Conservation (phyloP, 2,888 invertebrate genomes). For the Drosophila colorata region DNA sequence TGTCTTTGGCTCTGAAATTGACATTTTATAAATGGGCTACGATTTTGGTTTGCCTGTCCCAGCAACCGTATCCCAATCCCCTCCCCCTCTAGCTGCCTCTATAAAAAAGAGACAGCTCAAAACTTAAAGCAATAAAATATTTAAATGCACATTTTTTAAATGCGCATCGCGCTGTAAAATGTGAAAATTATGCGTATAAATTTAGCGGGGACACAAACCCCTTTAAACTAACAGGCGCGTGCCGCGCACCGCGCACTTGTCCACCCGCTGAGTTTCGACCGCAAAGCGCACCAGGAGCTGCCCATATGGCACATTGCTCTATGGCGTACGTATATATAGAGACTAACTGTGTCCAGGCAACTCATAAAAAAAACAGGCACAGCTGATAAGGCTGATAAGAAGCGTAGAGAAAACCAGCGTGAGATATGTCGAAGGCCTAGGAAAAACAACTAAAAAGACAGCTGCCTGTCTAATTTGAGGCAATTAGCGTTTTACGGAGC, state of each 20-base stretch:
- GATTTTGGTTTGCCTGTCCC: constrained; percentile 21
- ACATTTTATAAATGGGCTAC: constrained; percentile 80
- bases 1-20: constrained; percentile 71
- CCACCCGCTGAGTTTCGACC: constrained; percentile 68
- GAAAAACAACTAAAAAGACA: constrained; percentile 28
- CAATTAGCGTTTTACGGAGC: constrained; percentile 54
- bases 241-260: constrained; percentile 39
- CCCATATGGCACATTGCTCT: constrained; percentile 41
- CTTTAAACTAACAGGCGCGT: constrained; percentile 49
- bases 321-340: constrained; percentile 1
- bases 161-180: constrained; percentile 45
- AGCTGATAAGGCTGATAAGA: constrained; percentile 59
- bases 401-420: constrained; percentile 37
- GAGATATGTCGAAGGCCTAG: constrained; percentile 9
- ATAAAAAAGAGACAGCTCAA: constrained; percentile 2
- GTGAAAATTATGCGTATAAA: constrained; percentile 71
- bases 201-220: constrained; percentile 67
- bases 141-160: constrained; percentile 63
- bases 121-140: constrained; percentile 78
- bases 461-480: constrained; percentile 43
- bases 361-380: constrained; percentile 27
- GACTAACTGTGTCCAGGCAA: constrained; percentile 26
- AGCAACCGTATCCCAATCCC: background rate
- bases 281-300: constrained; percentile 67
- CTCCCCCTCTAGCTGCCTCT: constrained; percentile 1